Percentiles rank a stretch among this genome's conserved stretches.
phyloP scores from a whole-genome alignment of 1,140 invertebrate genomes.

The Diachasmimorpha longicaudata region DNA sequence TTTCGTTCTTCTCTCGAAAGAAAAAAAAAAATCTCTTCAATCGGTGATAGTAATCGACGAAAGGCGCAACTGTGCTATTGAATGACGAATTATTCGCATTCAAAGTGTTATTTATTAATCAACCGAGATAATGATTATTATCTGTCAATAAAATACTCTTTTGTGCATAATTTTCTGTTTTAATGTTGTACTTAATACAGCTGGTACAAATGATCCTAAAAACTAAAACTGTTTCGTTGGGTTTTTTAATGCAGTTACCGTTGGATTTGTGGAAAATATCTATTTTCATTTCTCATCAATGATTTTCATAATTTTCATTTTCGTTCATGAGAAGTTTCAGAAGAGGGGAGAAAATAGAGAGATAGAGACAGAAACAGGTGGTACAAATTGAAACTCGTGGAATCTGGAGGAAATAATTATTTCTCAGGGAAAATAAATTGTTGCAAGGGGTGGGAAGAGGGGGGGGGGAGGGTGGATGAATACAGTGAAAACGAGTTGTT shows the following conservation, averaged over 20 bases:
- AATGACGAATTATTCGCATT: constrained; percentile 17
- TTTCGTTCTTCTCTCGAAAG: background rate
- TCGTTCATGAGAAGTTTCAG: background rate
- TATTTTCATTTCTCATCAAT: constrained; percentile 1
- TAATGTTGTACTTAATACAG: constrained; percentile 56
- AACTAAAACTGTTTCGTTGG: constrained; percentile 41
- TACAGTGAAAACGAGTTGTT: background rate
- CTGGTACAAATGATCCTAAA: constrained; percentile 60
- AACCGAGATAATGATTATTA: constrained; percentile 26
- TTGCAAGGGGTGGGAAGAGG: background rate
- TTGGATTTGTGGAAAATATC: background rate
- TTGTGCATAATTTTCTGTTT: constrained; percentile 14
- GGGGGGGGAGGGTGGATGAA: background rate
- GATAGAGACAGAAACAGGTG: background rate
- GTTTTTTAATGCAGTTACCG: constrained; percentile 11
- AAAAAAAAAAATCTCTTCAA: constrained; percentile 10
- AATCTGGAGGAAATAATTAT: background rate
- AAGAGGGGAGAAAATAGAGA: background rate
- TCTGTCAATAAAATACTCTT: background rate
- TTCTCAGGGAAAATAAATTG: background rate
- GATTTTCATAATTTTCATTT: background rate
- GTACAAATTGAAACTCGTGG: background rate
- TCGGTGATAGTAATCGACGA: background rate
- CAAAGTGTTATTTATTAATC: constrained; percentile 43
- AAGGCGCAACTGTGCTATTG: background rate